A percentile compares a stretch with the other conserved stretches of the same genome.
Evolutionary conservation across 2,113 vertebrate species (phyloP).

Genomic region (Motacilla alba): DNA sequence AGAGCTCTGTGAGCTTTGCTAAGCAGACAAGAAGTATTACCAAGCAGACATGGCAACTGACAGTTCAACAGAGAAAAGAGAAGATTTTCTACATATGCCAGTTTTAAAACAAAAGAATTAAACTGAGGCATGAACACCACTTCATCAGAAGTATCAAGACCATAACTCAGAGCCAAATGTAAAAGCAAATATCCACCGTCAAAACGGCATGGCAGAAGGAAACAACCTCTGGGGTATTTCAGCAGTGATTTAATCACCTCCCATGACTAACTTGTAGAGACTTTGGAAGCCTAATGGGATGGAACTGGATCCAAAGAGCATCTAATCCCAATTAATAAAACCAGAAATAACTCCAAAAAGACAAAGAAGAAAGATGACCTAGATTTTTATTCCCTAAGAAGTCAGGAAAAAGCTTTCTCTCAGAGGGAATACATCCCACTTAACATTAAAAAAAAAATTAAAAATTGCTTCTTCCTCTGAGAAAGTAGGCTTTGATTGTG

Average conservation of each 20-base stretch:
- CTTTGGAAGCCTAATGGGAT: not conserved
- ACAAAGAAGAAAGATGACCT: constrained; percentile 1
- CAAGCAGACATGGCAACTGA: not conserved
- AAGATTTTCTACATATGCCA: not conserved
- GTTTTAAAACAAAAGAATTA: not conserved
- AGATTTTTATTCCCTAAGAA: not conserved
- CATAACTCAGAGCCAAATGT: not conserved
- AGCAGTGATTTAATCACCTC: constrained; percentile 35
- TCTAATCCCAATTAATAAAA: constrained; percentile 19
- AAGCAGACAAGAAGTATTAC: not conserved
- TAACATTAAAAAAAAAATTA: not conserved
- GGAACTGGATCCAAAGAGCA: not conserved
- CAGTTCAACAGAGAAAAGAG: not conserved
- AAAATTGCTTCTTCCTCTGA: not conserved
- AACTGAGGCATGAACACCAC: not conserved
- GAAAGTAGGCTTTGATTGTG: not conserved
- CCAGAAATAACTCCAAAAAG: not conserved
- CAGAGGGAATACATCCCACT: not conserved
- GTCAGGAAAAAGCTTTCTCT: not conserved
- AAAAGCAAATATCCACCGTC: not conserved
- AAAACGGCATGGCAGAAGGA: constrained; percentile 3
- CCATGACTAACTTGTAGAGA: constrained; percentile 16
- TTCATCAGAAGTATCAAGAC: not conserved
- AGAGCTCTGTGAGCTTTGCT: not conserved
- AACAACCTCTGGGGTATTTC: constrained; percentile 41